phyloP scores from a whole-genome alignment of 2,888 invertebrate genomes.

The Epirrhoe alternata region DNA sequence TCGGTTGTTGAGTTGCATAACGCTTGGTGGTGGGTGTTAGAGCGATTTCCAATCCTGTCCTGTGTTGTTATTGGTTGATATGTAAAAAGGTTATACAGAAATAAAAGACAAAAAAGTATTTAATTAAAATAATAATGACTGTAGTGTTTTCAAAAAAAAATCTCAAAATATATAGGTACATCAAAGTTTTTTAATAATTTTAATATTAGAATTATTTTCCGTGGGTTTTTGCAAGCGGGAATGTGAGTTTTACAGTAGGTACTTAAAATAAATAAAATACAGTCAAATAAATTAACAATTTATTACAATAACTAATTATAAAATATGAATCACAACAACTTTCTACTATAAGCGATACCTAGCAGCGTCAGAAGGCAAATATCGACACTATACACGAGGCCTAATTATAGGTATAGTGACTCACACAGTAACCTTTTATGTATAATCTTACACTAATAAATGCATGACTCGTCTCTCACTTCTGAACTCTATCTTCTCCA shows the following conservation, averaged over 20 bases:
- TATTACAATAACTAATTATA: slow-evolving; percentile 30
- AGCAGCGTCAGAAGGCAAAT: no score
- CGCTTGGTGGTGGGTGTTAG: slow-evolving; percentile 47
- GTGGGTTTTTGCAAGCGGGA: no score
- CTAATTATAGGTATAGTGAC: not conserved
- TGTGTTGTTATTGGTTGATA: not conserved
- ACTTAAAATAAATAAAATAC: slow-evolving; percentile 16
- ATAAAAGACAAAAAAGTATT: no score
- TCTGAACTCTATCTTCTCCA: slow-evolving; percentile 38
- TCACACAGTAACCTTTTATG: slow-evolving; percentile 32
- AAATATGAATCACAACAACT: slow-evolving; percentile 28
- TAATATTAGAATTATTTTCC: no score
- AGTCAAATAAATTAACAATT: slow-evolving; percentile 28
- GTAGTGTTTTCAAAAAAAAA: no score
- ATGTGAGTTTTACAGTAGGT: no score
- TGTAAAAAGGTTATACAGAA: no score
- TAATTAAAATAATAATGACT: no score
- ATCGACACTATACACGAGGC: no score
- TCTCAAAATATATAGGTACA: no score
- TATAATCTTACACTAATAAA: slow-evolving; percentile 27
- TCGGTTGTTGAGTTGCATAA: slow-evolving; percentile 53
- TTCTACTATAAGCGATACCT: no score
- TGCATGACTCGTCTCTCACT: slow-evolving; percentile 11
- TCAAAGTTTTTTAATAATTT: no score
- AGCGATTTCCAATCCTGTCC: slow-evolving; percentile 49